Base-by-base conservation (phyloP, 2,888 invertebrate genomes). In the Thereva nobilitata region DNA sequence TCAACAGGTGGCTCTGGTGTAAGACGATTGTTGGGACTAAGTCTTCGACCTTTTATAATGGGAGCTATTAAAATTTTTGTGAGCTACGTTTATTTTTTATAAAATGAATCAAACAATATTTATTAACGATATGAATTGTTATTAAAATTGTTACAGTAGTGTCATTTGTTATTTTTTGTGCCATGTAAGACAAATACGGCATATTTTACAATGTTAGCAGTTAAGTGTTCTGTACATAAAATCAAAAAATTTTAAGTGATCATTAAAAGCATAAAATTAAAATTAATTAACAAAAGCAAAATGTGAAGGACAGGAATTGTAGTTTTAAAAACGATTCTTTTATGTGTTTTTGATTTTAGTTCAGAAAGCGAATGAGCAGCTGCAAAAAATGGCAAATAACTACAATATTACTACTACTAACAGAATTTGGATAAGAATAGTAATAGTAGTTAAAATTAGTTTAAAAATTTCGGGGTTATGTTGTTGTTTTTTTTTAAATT, bases 21-120 rank as follows among this genome's bases (percentile, higher is more conserved):
- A 66, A 88, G 83, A 76, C 87, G 83, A 71, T 86, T 86, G 73
- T 86, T 84, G 57, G 89, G 88, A 73, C 89, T 90, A 66, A 88
- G 79, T 76, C 88, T 89, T 67, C 89, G 86, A 82, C 86, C 89
- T 88, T 45, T 4, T 23, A 34, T n/a, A 12, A 34, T 42, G 35
- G 35, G 8, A 56, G 45, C 5, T 54, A 5, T 53, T 40, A 34
- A 23, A 38, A 35, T 35, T 35, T 42, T 57, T 50, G 8, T 34
- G 52, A 8, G 8, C 9, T 42, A 42, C 42, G n/a, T n/a, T n/a
- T n/a, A n/a, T n/a, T n/a, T n/a, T n/a, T n/a, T n/a, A n/a, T n/a
- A n/a, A n/a, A n/a, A n/a, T n/a, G n/a, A n/a, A n/a, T n/a, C n/a
- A n/a, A n/a, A n/a, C n/a, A n/a, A n/a, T n/a, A n/a, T n/a, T n/a